Evolutionary conservation across 2,888 invertebrate genomes (phyloP), one percentile per base, ranked within the genome.

Genomic region (Habroteleia sp.): DNA sequence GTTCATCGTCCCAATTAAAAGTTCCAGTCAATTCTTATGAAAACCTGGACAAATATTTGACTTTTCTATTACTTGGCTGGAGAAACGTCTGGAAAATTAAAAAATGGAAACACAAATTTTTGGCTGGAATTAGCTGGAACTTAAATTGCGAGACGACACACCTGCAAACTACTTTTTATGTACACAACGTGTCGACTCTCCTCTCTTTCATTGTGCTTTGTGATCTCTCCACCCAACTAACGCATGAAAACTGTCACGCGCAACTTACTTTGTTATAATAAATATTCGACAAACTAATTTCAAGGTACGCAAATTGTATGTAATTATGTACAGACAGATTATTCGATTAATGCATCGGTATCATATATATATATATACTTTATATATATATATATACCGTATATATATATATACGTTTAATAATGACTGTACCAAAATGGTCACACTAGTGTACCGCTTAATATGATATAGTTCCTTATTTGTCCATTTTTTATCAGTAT

Each of bases 241-340:
- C 25, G 25, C 3, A 3, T 6, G 3, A 68, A 29, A 65, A 71
- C 31, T 42, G 7, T 27, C 14, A 13, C 20, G 48, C 50, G 48
- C 10, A 25, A 6, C n/a, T 58, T 41, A 20, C 7, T 46, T 74
- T 17, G 17, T 52, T 56, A 44, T 41, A 58, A 80, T 80, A 82
- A 83, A 80, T 80, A 79, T 74, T 80, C n/a, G n/a, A n/a, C 80
- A 76, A 77, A 66, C 80, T 83, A 83, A 83, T 82, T 83, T 83
- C 83, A 83, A 84, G 84, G 83, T 84, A 84, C 84, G 80, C 77
- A 73, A 80, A 73, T 76, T 60, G 41, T 76, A 76, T 58, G 54
- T 78, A 48, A 56, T 60, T 80, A 81, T 83, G 79, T 83, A 79
- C 81, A 81, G 52, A 68, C 39, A 75, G 25, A 33, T 54, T 48